Evolutionary conservation across 2,113 vertebrate species (phyloP), one percentile per base, ranked within the genome.

Genomic region (Coturnix japonica): DNA sequence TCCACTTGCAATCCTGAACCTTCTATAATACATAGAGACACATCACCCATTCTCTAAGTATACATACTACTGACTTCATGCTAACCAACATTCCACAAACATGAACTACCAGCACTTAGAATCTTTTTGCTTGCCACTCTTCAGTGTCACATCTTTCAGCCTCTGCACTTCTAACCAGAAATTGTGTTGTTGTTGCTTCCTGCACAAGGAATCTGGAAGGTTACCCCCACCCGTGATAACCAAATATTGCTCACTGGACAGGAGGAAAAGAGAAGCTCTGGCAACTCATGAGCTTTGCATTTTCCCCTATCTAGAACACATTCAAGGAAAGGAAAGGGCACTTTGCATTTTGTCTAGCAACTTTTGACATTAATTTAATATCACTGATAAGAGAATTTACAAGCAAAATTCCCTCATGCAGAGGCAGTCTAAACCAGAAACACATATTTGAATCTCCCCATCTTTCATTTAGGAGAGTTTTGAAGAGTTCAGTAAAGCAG

Each of bases 271-370:
- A 54, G n/a, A 35, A 63, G 23, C 16, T 89, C 63, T 80, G 75
- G 22, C 31, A 87, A 64, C 23, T 33, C 15, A 26, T 41, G 13
- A 73, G 4, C 46, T 89, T 77, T 79, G 22, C 7, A 18, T 82
- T 93, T 87, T 12, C 5, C 51, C 13, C 31, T 53, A 33, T 8
- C 59, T 60, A 57, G 54, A 73, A 84, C 39, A 20, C 61, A 49
- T 14, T 13, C 83, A 63, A 81, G 33, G 23, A 85, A 63, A 81
- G 33, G 23, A 85, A 82, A 90, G 35, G 28, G 41, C 20, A 53
- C 75, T 89, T 81, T 91, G 33, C 37, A n/a, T 86, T 95, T 94
- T 87, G 73, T 80, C 66, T 88, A 73, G 37, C 89, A 87, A 54
- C 5, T 6, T 7, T 47, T 67, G 35, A 19, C 2, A 3, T 47